Evolutionary conservation across 2,113 vertebrate genomes (phyloP).

Genomic region (Mormyrus lacerda): DNA sequence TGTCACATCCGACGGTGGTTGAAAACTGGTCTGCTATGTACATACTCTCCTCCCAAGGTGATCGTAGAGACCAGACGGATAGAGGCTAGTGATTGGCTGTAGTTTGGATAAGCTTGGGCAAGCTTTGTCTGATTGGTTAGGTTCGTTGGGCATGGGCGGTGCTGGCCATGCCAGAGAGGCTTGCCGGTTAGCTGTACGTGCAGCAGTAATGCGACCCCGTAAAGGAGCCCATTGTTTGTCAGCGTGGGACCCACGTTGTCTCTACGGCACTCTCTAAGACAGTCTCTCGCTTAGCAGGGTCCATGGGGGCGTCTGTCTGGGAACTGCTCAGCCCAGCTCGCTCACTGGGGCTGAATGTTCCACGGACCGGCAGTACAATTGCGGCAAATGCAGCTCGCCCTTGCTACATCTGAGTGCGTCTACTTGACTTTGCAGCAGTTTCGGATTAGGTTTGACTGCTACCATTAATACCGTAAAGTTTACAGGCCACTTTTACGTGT

Average conservation of each 20-base stretch:
- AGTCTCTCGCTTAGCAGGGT: constrained; percentile 39
- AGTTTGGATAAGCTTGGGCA: neutral
- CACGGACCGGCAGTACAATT: neutral
- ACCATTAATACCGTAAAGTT: neutral
- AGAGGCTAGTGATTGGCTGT: neutral
- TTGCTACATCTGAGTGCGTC: neutral
- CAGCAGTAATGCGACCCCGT: constrained; percentile 48
- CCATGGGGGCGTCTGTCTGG: constrained; percentile 5
- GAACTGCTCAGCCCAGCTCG: neutral
- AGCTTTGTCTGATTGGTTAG: neutral
- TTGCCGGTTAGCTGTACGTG: constrained; percentile 32
- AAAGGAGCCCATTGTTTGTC: constrained; percentile 57
- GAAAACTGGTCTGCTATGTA: neutral
- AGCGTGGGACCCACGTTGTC: constrained; percentile 46
- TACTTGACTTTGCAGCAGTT: neutral
- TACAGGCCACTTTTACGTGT: neutral
- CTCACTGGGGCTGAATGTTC: neutral
- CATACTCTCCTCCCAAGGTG: neutral
- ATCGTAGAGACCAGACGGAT: neutral
- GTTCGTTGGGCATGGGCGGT: constrained; percentile 40
- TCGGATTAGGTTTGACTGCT: neutral
- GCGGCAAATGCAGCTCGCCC: neutral
- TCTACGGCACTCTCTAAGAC: constrained; percentile 35
- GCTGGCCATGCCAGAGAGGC: constrained; percentile 29
- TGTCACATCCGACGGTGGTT: neutral